Evolutionary conservation across 2,797 vertebrate genomes (phyloP).

Genomic region (Phrynocephalus forsythii): DNA sequence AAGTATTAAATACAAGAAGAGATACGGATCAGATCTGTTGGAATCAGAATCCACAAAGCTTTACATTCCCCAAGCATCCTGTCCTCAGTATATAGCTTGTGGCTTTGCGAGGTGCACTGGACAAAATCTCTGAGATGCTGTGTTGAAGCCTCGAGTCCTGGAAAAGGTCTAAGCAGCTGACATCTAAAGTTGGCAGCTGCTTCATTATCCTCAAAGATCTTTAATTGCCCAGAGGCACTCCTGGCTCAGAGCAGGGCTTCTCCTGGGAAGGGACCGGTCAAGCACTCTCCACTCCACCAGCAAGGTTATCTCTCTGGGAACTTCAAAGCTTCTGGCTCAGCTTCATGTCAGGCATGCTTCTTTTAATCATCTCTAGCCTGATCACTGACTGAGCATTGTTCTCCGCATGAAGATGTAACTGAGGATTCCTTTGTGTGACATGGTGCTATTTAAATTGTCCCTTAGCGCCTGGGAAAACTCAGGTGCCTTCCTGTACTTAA

Average conservation of each 20-base stretch:
- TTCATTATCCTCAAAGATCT: background rate
- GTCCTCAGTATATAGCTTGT: background rate
- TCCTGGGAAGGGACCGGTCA: background rate
- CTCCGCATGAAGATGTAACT: background rate
- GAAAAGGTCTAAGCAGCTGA: background rate
- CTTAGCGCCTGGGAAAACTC: too few species aligned
- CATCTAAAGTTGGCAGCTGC: background rate
- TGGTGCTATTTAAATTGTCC: too few species aligned
- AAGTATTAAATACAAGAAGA: too few species aligned
- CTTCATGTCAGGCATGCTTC: background rate
- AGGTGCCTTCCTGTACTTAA: too few species aligned
- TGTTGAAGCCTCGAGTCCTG: too few species aligned
- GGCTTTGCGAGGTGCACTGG: background rate
- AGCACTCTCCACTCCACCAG: background rate
- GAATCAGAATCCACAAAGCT: too few species aligned
- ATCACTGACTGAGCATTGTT: background rate
- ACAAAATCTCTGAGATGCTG: background rate
- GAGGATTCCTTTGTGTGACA: background rate
- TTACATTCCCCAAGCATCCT: too few species aligned
- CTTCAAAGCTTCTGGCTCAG: background rate
- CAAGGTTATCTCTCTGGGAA: background rate
- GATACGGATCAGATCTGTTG: too few species aligned
- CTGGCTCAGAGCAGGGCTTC: background rate
- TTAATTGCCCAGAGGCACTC: background rate
- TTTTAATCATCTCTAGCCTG: background rate